phyloP scores from a whole-genome alignment of 2,797 vertebrate genomes.

The Sorex maritimensis region DNA sequence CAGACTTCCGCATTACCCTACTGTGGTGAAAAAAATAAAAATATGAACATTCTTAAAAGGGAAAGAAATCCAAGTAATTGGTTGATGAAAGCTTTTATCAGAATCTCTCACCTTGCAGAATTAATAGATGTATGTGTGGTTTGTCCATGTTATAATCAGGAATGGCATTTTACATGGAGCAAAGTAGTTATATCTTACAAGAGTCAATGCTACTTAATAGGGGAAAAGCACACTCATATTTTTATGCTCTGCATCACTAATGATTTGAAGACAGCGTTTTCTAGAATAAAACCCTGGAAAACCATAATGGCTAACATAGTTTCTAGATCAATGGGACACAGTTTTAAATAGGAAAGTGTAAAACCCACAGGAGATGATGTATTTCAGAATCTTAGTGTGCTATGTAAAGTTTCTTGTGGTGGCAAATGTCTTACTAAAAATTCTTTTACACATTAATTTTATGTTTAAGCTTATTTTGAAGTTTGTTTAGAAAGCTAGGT shows the following conservation, averaged over 20 bases:
- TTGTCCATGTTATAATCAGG: slow-evolving; percentile 24
- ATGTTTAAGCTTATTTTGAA: slow-evolving; percentile 22
- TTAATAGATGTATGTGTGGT: slow-evolving; percentile 3
- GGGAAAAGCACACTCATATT: slow-evolving; percentile 25
- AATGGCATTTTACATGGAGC: neutral
- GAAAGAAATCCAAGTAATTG: slow-evolving; percentile 45
- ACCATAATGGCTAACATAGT: slow-evolving; percentile 14
- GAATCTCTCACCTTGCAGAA: slow-evolving; percentile 26
- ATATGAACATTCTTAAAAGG: neutral
- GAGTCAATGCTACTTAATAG: slow-evolving; percentile 24
- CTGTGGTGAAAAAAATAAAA: neutral
- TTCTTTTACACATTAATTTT: slow-evolving; percentile 31
- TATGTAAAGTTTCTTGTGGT: neutral
- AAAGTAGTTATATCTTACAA: neutral
- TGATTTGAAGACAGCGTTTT: slow-evolving; percentile 68
- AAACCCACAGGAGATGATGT: neutral
- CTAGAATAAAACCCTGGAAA: neutral
- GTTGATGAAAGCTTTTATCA: slow-evolving; percentile 48
- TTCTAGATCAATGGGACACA: slow-evolving; percentile 32
- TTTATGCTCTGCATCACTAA: slow-evolving; percentile 35
- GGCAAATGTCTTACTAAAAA: slow-evolving; percentile 33
- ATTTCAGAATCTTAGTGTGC: neutral
- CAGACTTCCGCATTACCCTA: too few relatives aligned
- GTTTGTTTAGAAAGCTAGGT: slow-evolving; percentile 13
- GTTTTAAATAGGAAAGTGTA: slow-evolving; percentile 43